A percentile compares a stretch with the other conserved stretches of the same genome.
These are phyloP conservation scores for Prionailurus bengalensis DNA, from an alignment of 2,113 vertebrate genomes.

Conservation along the genomic window DNA sequence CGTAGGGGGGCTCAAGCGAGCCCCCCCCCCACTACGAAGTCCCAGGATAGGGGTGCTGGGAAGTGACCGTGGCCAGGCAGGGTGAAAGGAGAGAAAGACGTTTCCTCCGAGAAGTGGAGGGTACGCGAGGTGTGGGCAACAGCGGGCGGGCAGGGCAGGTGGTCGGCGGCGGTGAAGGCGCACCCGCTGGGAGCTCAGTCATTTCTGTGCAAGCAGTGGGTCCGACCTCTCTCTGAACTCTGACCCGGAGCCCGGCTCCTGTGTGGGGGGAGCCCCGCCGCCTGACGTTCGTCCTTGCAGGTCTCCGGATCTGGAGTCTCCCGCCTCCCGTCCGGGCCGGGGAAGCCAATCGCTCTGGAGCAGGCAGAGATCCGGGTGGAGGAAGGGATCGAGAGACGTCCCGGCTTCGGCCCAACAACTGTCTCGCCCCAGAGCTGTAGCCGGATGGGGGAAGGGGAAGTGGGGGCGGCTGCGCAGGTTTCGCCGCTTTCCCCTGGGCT, in stretches of 20 bases:
- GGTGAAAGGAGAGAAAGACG: background rate
- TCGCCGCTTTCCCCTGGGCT: background rate
- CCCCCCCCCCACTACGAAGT: background rate
- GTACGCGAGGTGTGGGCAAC: background rate
- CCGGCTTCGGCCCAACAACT: accelerated
- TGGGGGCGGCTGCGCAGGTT: accelerated
- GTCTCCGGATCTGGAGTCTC: background rate
- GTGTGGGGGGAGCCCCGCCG: background rate
- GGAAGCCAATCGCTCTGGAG: background rate
- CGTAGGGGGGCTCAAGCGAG: background rate
- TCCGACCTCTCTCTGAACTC: background rate
- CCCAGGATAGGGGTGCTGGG: background rate
- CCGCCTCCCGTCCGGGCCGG: background rate
- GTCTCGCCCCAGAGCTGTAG: background rate
- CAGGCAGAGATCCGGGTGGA: background rate
- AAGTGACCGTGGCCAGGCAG: background rate
- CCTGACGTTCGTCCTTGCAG: background rate
- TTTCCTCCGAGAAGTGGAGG: background rate
- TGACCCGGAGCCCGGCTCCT: background rate
- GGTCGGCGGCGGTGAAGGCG: background rate
- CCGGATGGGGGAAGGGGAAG: too few species aligned
- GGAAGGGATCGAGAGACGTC: background rate
- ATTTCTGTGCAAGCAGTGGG: background rate
- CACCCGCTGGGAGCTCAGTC: background rate
- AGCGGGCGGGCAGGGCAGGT: background rate